Evolutionary conservation across 1,140 invertebrate genomes (phyloP), one percentile per base, ranked within the genome.

Genomic region (Lanistes nyassanus): DNA sequence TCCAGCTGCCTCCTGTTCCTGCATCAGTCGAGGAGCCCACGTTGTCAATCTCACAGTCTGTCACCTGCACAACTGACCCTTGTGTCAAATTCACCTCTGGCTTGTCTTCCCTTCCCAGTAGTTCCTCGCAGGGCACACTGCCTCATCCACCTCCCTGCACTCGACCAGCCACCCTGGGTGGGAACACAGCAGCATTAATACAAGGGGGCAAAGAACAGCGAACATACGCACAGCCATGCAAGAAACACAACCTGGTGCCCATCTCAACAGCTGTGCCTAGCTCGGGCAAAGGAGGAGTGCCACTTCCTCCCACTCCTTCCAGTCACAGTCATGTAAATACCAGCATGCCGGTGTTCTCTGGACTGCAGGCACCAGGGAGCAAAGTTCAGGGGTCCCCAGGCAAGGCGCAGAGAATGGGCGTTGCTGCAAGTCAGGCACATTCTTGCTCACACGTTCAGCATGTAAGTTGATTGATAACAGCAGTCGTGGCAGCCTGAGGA

Each of bases 101-200:
- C 74, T 39, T 60, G 36, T 62, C 70, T 58, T 62, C 70, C 36
- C 42, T 72, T 29, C 70, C 70, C 5, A 60, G 56, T 36, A 58
- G 47, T 55, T 72, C 60, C 37, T 37, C 70, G 6, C 42, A 53
- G 3, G 47, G 26, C 21, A 39, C 34, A 60, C 70, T 72, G 42
- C 70, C 70, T 3, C 68, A 55, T 3, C 66, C 66, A 11, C 85
- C 84, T 26, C 83, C 83, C 13, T 84, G 83, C 72, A 83, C 84
- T 13, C 71, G 84, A 53, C 86, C 84, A 70, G 80, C 80, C 34
- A 83, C 86, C 29, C 60, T 86, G 5, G 86, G 84, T 42, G 86
- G 84, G 21, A 87, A 87, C 75, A 80, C 77, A 55, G 42, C 75
- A 75, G 62, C 74, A 56, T 65, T 69, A 26, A 56, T 67, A 19